Evolutionary conservation across 2,888 invertebrate genomes (phyloP).

Genomic region (Microctonus aethiopoides): DNA sequence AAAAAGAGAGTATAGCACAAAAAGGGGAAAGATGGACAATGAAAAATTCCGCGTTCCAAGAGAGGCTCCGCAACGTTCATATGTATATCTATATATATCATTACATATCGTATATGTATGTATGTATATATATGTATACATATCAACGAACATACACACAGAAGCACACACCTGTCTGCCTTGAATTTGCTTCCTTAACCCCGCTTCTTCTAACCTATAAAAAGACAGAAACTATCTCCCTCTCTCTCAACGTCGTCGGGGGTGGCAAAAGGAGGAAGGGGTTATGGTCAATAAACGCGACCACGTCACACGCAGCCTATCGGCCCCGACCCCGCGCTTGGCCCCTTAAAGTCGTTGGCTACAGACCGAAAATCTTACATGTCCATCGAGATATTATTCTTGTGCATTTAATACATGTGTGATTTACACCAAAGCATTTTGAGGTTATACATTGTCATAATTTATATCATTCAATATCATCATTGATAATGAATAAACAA

Average conservation of each 20-base stretch:
- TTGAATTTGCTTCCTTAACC: conserved; percentile 32
- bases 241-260: conserved; percentile 14
- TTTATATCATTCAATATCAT: conserved; percentile 25
- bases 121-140: background rate
- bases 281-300: conserved; percentile 67
- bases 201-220: background rate
- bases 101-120: too few species aligned
- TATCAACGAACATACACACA: background rate
- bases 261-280: conserved; percentile 56
- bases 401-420: conserved; percentile 52
- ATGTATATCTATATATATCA: background rate
- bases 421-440: background rate
- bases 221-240: background rate
- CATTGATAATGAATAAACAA: conserved; percentile 23
- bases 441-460: conserved; percentile 26
- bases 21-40: conserved; percentile 1
- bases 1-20: too few species aligned
- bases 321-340: conserved; percentile 59
- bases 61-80: background rate
- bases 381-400: conserved; percentile 57
- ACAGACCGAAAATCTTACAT: conserved; percentile 62
- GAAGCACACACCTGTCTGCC: conserved; percentile 32
- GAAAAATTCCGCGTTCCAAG: conserved; percentile 12
- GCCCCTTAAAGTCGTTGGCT: conserved; percentile 60
- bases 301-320: conserved; percentile 65